Percentiles rank a stretch among this genome's conserved stretches.
phyloP scores from a whole-genome alignment of 2,797 vertebrate species.

The Falco naumanni region DNA sequence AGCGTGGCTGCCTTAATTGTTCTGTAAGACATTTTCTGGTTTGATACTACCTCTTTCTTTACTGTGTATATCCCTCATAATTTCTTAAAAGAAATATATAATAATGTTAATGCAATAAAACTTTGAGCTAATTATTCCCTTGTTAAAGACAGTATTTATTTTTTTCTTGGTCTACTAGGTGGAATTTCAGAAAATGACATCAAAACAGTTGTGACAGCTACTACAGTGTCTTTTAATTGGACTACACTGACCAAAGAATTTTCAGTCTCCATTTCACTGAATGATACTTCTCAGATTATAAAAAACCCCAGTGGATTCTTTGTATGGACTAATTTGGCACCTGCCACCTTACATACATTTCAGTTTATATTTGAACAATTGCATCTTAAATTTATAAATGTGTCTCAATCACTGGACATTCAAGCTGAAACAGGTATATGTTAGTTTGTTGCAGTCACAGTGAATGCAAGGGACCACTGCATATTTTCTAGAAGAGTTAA shows the following conservation, averaged over 20 bases:
- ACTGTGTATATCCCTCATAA: neutral
- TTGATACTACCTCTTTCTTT: neutral
- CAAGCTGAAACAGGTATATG: slow-evolving; percentile 85
- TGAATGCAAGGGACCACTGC: neutral
- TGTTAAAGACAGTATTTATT: neutral
- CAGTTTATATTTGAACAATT: slow-evolving; percentile 77
- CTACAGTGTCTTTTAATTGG: slow-evolving; percentile 79
- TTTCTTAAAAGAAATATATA: neutral
- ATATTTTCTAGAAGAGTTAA: neutral
- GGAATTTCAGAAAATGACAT: slow-evolving; percentile 67
- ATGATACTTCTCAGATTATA: slow-evolving; percentile 57
- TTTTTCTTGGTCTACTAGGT: slow-evolving; percentile 52
- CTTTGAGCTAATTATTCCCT: neutral
- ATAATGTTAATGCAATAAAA: neutral
- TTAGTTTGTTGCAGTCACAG: neutral
- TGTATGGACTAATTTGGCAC: slow-evolving; percentile 78
- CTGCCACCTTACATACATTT: slow-evolving; percentile 78
- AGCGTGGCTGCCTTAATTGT: neutral
- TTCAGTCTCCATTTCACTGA: slow-evolving; percentile 71
- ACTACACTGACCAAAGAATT: slow-evolving; percentile 31
- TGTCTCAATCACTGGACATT: slow-evolving; percentile 81
- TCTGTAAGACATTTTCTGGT: neutral
- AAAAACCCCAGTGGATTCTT: slow-evolving; percentile 59
- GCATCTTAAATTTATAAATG: slow-evolving; percentile 69
- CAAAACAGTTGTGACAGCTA: slow-evolving; percentile 71